phyloP scores from a whole-genome alignment of 2,797 vertebrate genomes.

The Lutjanus campechanus region DNA sequence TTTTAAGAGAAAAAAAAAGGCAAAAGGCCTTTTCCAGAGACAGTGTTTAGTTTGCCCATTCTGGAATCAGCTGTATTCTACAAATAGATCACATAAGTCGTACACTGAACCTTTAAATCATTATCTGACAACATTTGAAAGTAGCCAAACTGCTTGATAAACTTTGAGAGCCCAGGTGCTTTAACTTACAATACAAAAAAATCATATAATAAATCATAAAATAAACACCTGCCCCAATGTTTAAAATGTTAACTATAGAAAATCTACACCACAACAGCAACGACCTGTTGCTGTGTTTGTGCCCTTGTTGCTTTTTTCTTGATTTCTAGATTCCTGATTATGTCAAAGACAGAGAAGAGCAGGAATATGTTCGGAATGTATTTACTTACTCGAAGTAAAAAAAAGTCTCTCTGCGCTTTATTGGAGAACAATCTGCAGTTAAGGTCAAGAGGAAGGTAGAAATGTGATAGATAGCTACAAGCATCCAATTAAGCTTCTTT shows the following conservation, averaged over 20 bases:
- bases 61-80: too few relatives aligned
- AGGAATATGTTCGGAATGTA: neutral
- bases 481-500: conserved; percentile 51
- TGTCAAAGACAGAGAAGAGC: neutral
- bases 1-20: too few relatives aligned
- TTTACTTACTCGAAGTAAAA: conserved; percentile 10
- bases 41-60: too few relatives aligned
- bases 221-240: neutral
- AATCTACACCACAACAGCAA: neutral
- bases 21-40: too few relatives aligned
- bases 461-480: conserved; percentile 35
- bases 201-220: neutral
- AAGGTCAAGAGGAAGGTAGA: conserved; percentile 45
- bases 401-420: neutral
- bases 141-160: neutral
- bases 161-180: neutral
- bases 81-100: too few relatives aligned
- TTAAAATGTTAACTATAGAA: neutral
- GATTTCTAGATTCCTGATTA: neutral
- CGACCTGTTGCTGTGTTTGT: conserved; percentile 40
- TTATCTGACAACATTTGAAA: neutral
- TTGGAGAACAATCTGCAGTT: conserved; percentile 21
- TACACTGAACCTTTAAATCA: neutral
- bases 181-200: neutral
- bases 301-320: neutral